Conservation (phyloP, 2,113 vertebrate species). For the Onychostruthus taczanowskii region DNA sequence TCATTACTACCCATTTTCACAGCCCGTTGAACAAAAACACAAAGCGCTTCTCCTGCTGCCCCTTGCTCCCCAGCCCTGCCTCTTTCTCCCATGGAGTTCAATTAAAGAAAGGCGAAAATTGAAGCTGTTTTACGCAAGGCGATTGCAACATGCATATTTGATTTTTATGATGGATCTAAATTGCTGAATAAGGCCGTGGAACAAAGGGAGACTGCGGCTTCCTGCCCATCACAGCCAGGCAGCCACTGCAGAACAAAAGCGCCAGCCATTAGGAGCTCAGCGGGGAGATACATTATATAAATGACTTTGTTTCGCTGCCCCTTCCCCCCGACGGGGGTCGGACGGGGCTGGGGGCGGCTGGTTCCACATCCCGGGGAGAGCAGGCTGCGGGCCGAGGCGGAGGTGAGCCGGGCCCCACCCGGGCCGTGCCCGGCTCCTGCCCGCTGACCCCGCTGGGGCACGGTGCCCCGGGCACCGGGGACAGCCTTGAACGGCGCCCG, state of each 20-base stretch:
- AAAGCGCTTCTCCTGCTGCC: conserved; percentile 60
- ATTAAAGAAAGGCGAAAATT: conserved; percentile 77
- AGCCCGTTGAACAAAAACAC: conserved; percentile 73
- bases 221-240: conserved; percentile 74
- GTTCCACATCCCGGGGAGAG: conserved; percentile 32
- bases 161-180: conserved; percentile 82
- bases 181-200: conserved; percentile 77
- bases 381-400: not conserved
- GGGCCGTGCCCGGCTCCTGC: not conserved
- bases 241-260: conserved; percentile 75
- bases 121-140: conserved; percentile 71
- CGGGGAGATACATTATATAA: conserved; percentile 78
- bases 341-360: conserved; percentile 27
- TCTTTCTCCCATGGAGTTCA: conserved; percentile 72
- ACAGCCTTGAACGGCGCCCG: accelerated
- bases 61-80: conserved; percentile 63
- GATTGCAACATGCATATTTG: conserved; percentile 81
- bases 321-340: conserved; percentile 59
- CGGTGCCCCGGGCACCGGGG: too few species aligned
- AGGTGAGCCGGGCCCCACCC: accelerated
- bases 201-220: conserved; percentile 75
- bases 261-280: conserved; percentile 76
- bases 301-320: conserved; percentile 75
- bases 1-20: conserved; percentile 70
- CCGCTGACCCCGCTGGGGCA: not conserved